Percentiles rank a stretch among this genome's conserved stretches.
Evolutionary conservation across 1,140 invertebrate genomes (phyloP).

Genomic region (Anagrus nilaparvatae): DNA sequence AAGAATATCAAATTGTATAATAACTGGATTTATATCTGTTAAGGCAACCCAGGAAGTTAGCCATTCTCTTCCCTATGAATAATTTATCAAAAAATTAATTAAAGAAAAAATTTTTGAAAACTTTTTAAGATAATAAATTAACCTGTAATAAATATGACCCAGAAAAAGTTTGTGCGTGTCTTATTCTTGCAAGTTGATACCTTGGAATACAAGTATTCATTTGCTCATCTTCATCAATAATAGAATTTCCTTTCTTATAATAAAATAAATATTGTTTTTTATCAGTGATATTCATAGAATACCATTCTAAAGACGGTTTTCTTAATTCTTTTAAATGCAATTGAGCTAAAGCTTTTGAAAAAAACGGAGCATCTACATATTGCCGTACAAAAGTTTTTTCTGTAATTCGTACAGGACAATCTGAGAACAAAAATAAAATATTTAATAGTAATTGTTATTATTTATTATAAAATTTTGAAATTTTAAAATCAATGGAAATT

Average conservation of each 20-base stretch:
- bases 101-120: conserved; percentile 4
- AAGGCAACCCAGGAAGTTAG: conserved; percentile 42
- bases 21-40: conserved; percentile 34
- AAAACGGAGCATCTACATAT: conserved; percentile 15
- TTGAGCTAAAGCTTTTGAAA: conserved; percentile 15
- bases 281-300: conserved; percentile 12
- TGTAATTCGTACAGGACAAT: conserved; percentile 31
- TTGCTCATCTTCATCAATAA: conserved; percentile 18
- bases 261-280: conserved; percentile 4
- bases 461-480: background rate
- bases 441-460: background rate
- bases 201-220: conserved; percentile 33
- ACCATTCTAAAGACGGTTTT: conserved; percentile 4
- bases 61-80: conserved; percentile 42
- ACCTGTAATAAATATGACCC: conserved; percentile 43
- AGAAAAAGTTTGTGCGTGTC: conserved; percentile 42
- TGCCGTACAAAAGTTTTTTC: conserved; percentile 23
- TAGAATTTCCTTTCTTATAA: conserved; percentile 14
- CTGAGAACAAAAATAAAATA: conserved; percentile 20
- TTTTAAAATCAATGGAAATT: background rate
- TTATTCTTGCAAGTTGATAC: conserved; percentile 42
- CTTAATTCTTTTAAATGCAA: conserved; percentile 16
- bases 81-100: conserved; percentile 7
- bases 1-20: conserved; percentile 42
- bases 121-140: conserved; percentile 11